Conservation (phyloP, 2,797 vertebrate genomes). For the Pseudochirops corinnae region DNA sequence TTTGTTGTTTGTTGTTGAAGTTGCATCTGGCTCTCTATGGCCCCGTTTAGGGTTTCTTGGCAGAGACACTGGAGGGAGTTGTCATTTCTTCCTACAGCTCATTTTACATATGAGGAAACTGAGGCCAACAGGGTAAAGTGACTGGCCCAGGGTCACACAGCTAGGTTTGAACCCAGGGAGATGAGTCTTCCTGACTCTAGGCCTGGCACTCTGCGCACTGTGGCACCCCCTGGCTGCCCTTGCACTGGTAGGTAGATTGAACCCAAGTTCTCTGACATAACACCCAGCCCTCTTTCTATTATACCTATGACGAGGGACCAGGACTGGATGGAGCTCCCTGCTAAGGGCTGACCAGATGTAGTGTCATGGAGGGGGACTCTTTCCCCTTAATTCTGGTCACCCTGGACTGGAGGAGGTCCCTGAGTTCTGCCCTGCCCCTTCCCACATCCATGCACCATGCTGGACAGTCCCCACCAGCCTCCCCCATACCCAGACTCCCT, state of each 20-base stretch:
- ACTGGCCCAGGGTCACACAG: neutral
- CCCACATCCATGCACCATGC: neutral
- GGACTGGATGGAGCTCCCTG: neutral
- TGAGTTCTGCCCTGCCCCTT: neutral
- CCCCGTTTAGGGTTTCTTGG: no score
- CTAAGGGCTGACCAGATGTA: neutral
- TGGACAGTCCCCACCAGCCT: neutral
- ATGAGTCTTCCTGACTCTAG: neutral
- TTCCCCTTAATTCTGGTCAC: neutral
- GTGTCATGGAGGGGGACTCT: neutral
- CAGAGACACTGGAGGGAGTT: no score
- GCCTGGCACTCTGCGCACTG: no score
- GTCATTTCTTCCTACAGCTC: neutral
- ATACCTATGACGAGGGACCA: neutral
- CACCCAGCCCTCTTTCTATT: neutral
- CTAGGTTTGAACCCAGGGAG: neutral
- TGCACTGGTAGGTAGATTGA: neutral
- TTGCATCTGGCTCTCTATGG: accelerated
- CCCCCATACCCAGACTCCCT: no score
- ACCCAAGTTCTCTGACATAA: neutral
- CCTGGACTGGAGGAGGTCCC: neutral
- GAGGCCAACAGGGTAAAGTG: neutral
- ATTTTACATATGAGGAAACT: neutral
- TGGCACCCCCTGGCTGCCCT: neutral
- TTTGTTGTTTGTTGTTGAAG: no score